Conservation (phyloP, 2,888 invertebrate species). For the Drosophila mayaguana region DNA sequence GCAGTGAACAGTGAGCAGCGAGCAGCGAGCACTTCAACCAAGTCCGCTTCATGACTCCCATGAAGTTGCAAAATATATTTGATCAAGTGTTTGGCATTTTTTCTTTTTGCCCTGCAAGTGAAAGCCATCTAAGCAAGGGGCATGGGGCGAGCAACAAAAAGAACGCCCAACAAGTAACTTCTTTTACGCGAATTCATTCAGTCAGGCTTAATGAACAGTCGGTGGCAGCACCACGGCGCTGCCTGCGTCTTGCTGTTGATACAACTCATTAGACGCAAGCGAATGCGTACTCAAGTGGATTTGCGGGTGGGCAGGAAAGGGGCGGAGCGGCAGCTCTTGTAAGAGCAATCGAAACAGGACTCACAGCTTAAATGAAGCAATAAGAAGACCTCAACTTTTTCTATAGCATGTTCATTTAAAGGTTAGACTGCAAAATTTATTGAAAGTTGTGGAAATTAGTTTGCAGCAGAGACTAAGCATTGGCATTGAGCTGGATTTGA, state of each 20-base stretch:
- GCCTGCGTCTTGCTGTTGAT: constrained; percentile 76
- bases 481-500: too few species aligned
- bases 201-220: constrained; percentile 83
- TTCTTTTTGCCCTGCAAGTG: constrained; percentile 64
- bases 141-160: constrained; percentile 14
- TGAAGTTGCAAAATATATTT: constrained; percentile 82
- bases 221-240: constrained; percentile 32
- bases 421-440: background rate
- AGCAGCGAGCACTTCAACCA: constrained; percentile 61
- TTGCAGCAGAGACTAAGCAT: background rate
- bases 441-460: background rate
- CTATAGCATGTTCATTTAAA: constrained; percentile 22
- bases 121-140: constrained; percentile 52
- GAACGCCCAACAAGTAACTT: constrained; percentile 74
- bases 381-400: background rate
- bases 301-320: background rate
- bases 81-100: constrained; percentile 76
- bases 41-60: constrained; percentile 64
- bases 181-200: constrained; percentile 83
- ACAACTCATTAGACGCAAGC: constrained; percentile 83
- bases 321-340: background rate
- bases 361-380: constrained; percentile 12
- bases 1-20: constrained; percentile 37
- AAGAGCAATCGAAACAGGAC: constrained; percentile 17
- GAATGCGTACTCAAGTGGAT: constrained; percentile 81